Conservation (phyloP, 1,140 invertebrate species). For the Drosophila trapezifrons region DNA sequence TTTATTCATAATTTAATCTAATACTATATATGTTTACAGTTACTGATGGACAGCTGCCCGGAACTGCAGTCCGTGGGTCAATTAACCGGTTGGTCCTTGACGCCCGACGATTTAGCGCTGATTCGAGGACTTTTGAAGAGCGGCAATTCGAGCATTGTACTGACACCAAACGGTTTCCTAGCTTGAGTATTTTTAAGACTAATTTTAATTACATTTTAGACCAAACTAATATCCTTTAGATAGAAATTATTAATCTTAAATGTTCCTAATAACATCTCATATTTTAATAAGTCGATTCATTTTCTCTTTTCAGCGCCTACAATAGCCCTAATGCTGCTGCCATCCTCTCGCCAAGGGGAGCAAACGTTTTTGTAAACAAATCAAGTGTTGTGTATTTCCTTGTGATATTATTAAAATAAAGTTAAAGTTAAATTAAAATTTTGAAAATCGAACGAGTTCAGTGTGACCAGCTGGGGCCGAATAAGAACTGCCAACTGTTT, state of each 20-base stretch:
- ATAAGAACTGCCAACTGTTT: slow-evolving; percentile 9
- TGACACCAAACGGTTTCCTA: slow-evolving; percentile 85
- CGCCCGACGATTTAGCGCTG: slow-evolving; percentile 87
- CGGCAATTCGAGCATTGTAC: slow-evolving; percentile 86
- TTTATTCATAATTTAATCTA: not conserved
- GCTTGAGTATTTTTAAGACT: slow-evolving; percentile 67
- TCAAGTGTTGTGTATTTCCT: slow-evolving; percentile 47
- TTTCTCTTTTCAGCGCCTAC: slow-evolving; percentile 65
- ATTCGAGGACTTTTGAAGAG: slow-evolving; percentile 87
- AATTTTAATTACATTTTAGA: slow-evolving; percentile 8
- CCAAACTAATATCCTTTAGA: not conserved
- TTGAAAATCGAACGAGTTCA: not conserved
- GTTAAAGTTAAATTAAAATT: slow-evolving; percentile 28
- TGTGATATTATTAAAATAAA: slow-evolving; percentile 77
- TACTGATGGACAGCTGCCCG: slow-evolving; percentile 86
- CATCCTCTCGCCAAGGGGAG: not conserved
- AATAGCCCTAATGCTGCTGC: slow-evolving; percentile 31
- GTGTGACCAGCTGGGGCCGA: slow-evolving; percentile 34
- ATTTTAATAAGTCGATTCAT: not conserved
- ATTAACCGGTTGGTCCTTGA: slow-evolving; percentile 87
- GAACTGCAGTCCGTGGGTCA: slow-evolving; percentile 87
- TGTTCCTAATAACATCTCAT: not conserved
- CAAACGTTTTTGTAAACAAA: slow-evolving; percentile 39
- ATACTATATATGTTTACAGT: slow-evolving; percentile 24
- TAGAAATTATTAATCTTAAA: slow-evolving; percentile 8